Conservation (phyloP, 2,113 vertebrate species). For the Choloepus hoffmanni region DNA sequence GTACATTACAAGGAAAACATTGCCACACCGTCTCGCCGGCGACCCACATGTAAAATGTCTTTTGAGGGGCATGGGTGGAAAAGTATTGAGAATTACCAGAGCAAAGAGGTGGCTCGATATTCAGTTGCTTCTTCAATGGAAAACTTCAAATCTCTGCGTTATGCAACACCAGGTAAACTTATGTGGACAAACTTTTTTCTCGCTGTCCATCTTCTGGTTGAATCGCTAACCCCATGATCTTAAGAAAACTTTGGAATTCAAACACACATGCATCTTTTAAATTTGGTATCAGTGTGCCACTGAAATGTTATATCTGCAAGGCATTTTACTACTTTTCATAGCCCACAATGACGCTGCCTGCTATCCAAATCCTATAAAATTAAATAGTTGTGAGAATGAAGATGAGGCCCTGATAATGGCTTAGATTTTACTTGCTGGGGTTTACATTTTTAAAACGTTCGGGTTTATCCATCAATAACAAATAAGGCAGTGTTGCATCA, state of each 20-base stretch:
- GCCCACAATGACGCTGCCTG: not conserved
- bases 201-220: not conserved
- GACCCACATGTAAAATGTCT: constrained; percentile 56
- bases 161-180: not conserved
- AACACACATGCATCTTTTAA: constrained; percentile 19
- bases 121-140: not conserved
- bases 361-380: not conserved
- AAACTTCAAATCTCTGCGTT: constrained; percentile 7
- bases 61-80: constrained; percentile 36
- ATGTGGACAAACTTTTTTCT: not conserved
- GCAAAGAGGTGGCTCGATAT: not conserved
- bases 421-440: constrained; percentile 11
- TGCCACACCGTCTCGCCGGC: constrained; percentile 75
- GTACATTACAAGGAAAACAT: constrained; percentile 71
- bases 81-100: constrained; percentile 34
- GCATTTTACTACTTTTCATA: constrained; percentile 1
- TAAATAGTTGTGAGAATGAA: not conserved
- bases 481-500: not conserved
- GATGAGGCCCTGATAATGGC: not conserved
- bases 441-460: constrained; percentile 31
- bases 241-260: constrained; percentile 31
- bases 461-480: not conserved
- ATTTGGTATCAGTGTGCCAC: not conserved
- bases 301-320: not conserved
- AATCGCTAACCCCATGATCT: not conserved